Evolutionary conservation across 2,113 vertebrate genomes (phyloP), one percentile per base, ranked within the genome.

Genomic region (Onychostruthus taczanowskii): DNA sequence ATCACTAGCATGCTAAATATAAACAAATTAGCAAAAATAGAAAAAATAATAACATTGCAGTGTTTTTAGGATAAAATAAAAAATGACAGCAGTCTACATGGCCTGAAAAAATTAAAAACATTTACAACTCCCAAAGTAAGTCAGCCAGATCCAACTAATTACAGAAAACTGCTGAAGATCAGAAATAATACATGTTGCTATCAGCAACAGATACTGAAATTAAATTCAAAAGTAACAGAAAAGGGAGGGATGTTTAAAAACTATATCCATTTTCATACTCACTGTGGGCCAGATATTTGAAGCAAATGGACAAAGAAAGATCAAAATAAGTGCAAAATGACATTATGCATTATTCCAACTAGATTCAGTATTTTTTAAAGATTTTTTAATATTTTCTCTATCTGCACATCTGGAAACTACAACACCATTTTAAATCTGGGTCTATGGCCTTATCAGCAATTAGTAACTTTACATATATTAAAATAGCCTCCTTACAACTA

Each of bases 231-330:
- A 81, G n/a, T 30, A 59, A 84, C 44, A 79, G 64, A 92, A 86
- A 55, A 59, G 8, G 13, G 11, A 88, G 27, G 5, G 18, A 13
- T 22, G 39, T 72, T 91, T n/a, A 68, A 87, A 94, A 84, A 87
- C 13, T 10, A 7, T 19, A 79, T n/a, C 5, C 15, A 59, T 62
- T 70, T 91, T 84, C 46, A 88, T 87, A 95, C 88, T 93, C 49
- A 82, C 66, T 69, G 37, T 35, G 24, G 24, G 79, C 31, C 87
- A 93, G 15, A 66, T 23, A 84, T 80, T 70, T 70, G 73, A 96
- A 90, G 92, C 75, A 92, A 85, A 78, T 17, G 20, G 49, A 47
- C 47, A 87, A 89, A 91, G 67, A 94, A 79, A 94, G 35, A 90
- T 23, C 46, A 73, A 85, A 21, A 6, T 81, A 84, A 84, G 27